These are phyloP conservation scores for Muschampia plurimacula DNA, from an alignment of 2,888 invertebrate genomes.

Conservation along the genomic window DNA sequence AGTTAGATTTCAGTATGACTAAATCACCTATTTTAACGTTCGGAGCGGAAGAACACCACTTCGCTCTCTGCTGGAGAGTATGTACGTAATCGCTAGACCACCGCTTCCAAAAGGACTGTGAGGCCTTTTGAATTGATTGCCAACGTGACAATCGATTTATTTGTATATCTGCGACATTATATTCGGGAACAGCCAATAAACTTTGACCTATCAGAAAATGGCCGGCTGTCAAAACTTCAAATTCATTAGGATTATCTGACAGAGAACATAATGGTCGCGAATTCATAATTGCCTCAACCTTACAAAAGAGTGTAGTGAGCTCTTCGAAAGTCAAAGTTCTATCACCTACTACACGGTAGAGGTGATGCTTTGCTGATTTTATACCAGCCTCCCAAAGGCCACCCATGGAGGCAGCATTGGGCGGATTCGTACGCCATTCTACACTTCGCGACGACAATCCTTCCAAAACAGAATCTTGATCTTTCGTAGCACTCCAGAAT, in stretches of 20 bases:
- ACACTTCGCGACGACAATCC: not conserved
- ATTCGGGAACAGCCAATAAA: not conserved
- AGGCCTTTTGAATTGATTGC: constrained; percentile 21
- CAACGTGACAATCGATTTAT: constrained; percentile 20
- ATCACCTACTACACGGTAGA: constrained; percentile 4
- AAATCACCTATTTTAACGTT: constrained; percentile 23
- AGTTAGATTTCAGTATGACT: constrained; percentile 26
- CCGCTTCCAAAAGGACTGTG: constrained; percentile 39
- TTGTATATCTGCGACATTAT: not conserved
- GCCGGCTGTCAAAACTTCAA: not conserved
- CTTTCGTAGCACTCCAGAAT: not conserved
- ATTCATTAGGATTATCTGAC: not conserved
- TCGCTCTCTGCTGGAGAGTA: constrained; percentile 28
- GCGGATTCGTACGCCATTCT: not conserved
- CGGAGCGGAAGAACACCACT: no score
- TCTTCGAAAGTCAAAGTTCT: not conserved
- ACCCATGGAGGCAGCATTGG: constrained; percentile 2
- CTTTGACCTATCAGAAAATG: not conserved
- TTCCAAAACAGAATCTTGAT: not conserved
- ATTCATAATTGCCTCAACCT: not conserved
- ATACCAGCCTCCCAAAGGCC: not conserved
- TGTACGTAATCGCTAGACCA: constrained; percentile 36
- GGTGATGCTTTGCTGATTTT: constrained; percentile 2
- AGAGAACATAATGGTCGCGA: constrained; percentile 1
- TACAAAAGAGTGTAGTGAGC: not conserved